These are phyloP conservation scores for Drosophila subquinaria DNA, from an alignment of 2,888 invertebrate genomes.

Conservation along the genomic window DNA sequence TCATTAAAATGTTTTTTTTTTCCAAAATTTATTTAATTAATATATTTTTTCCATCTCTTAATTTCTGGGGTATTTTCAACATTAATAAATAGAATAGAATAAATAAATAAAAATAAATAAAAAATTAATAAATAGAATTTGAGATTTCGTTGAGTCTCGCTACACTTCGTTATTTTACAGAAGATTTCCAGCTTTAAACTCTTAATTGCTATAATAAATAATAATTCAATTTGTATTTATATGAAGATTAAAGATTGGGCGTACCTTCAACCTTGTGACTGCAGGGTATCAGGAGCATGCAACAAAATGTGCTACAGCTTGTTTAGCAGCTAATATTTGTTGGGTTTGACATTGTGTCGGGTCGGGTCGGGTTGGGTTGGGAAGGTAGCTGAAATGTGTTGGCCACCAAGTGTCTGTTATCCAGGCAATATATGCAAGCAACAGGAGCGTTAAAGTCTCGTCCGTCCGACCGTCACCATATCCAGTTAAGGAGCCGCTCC, in stretches of 20 bases:
- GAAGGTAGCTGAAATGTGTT: conserved; percentile 14
- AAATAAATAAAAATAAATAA: too few relatives aligned
- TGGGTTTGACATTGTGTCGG: conserved; percentile 5
- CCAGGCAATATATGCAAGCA: conserved; percentile 34
- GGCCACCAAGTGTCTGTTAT: conserved; percentile 50
- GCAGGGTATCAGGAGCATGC: neutral
- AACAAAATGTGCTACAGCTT: conserved; percentile 38
- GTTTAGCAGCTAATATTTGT: conserved; percentile 65
- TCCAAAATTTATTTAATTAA: neutral
- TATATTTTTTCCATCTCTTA: too few relatives aligned
- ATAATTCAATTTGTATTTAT: too few relatives aligned
- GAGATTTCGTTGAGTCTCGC: too few relatives aligned
- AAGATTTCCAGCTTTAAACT: neutral
- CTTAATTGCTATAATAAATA: neutral
- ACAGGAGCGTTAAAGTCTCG: conserved; percentile 5
- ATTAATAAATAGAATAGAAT: too few relatives aligned
- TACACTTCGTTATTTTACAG: too few relatives aligned
- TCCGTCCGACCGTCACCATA: conserved; percentile 16
- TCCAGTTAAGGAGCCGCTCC: conserved; percentile 14
- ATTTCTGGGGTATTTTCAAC: too few relatives aligned
- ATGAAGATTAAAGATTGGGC: neutral
- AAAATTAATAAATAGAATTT: too few relatives aligned
- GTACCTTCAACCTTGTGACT: neutral
- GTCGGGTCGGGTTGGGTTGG: too few relatives aligned
- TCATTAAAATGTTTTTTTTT: too few relatives aligned